phyloP scores from a whole-genome alignment of 2,888 invertebrate species.

The Chaitophorus viminalis region DNA sequence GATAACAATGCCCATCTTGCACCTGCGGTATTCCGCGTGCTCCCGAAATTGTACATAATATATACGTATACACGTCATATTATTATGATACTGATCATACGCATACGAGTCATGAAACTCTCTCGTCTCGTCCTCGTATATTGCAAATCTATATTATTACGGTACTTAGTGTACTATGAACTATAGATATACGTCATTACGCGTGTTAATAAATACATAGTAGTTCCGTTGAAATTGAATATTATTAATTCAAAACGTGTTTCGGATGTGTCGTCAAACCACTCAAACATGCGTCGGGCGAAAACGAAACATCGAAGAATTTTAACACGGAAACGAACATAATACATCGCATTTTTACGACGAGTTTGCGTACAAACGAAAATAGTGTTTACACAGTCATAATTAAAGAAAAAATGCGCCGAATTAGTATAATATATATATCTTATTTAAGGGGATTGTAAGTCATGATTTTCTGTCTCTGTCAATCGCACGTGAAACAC shows the following conservation, averaged over 20 bases:
- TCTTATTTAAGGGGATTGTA: too few relatives aligned
- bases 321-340: conserved; percentile 21
- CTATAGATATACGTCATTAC: too few relatives aligned
- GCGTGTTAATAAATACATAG: neutral
- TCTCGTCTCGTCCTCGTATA: neutral
- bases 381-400: neutral
- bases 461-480: too few relatives aligned
- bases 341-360: neutral
- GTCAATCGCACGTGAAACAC: too few relatives aligned
- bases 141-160: neutral
- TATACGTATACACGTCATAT: neutral
- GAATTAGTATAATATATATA: too few relatives aligned
- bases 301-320: conserved; percentile 25
- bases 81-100: neutral
- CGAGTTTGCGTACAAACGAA: neutral
- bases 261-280: neutral
- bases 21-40: neutral
- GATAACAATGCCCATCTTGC: neutral
- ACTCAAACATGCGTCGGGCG: neutral
- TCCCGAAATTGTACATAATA: neutral
- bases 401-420: neutral
- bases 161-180: neutral
- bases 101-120: neutral
- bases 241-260: conserved; percentile 34
- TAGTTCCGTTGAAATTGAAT: neutral